Conservation (phyloP, 2,888 invertebrate species). For the Trissonchulus sp. region DNA sequence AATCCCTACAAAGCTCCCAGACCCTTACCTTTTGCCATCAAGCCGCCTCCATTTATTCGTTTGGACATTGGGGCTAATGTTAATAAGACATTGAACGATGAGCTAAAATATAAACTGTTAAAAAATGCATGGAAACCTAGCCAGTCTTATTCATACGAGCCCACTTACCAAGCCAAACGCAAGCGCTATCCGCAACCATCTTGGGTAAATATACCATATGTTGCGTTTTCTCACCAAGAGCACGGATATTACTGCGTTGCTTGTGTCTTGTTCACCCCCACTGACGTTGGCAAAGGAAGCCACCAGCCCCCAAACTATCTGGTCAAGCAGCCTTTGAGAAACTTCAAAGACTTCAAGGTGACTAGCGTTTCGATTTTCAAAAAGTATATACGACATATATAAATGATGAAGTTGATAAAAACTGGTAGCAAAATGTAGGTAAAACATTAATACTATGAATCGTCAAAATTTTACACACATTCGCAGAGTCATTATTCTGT, state of each 20-base stretch:
- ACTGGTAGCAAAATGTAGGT: too few relatives aligned
- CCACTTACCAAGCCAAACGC: slow-evolving; percentile 12
- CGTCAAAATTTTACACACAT: too few relatives aligned
- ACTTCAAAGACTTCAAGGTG: slow-evolving; percentile 18
- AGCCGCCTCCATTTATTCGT: too few relatives aligned
- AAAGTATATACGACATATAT: too few relatives aligned
- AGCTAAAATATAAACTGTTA: slow-evolving; percentile 17
- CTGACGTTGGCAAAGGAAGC: slow-evolving; percentile 13
- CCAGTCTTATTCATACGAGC: neutral
- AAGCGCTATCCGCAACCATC: slow-evolving; percentile 2
- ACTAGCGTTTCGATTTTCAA: too few relatives aligned
- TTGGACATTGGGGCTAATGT: too few relatives aligned
- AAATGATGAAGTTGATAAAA: too few relatives aligned
- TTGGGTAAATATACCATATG: slow-evolving; percentile 10
- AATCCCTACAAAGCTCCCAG: too few relatives aligned
- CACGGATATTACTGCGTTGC: slow-evolving; percentile 16
- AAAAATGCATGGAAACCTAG: neutral
- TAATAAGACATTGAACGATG: too few relatives aligned
- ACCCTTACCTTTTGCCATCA: too few relatives aligned
- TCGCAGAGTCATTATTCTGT: too few relatives aligned
- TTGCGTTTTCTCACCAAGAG: slow-evolving; percentile 19
- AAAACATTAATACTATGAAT: too few relatives aligned
- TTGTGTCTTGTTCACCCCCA: slow-evolving; percentile 18
- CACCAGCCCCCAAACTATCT: neutral
- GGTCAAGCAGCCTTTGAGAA: neutral